Evolutionary conservation across 2,888 invertebrate species (phyloP).

Genomic region (Spilarctia lutea): DNA sequence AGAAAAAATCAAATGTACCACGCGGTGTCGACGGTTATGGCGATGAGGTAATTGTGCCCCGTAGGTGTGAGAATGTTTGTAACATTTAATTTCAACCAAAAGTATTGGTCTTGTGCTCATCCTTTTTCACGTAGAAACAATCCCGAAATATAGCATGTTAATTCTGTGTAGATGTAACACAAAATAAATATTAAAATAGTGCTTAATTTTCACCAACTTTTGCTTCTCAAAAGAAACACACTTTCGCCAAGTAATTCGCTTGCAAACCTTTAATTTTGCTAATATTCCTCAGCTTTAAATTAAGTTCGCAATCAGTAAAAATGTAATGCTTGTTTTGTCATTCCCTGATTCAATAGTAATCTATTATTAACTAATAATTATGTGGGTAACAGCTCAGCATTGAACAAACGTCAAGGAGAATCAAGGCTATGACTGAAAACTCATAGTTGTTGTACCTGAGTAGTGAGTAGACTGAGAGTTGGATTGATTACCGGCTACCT

Average conservation of each 20-base stretch:
- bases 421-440: slow-evolving; percentile 54
- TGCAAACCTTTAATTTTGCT: slow-evolving; percentile 49
- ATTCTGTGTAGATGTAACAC: slow-evolving; percentile 43
- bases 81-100: slow-evolving; percentile 62
- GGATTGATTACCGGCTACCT: slow-evolving; percentile 57
- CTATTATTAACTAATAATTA: slow-evolving; percentile 29
- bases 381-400: slow-evolving; percentile 41
- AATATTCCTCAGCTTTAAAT: slow-evolving; percentile 54
- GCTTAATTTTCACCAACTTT: slow-evolving; percentile 59
- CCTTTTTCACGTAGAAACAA: slow-evolving; percentile 64
- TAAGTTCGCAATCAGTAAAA: slow-evolving; percentile 51
- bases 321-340: slow-evolving; percentile 55
- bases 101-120: slow-evolving; percentile 63
- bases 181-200: slow-evolving; percentile 41
- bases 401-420: slow-evolving; percentile 50
- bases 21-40: slow-evolving; percentile 97
- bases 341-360: slow-evolving; percentile 41
- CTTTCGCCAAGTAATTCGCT: slow-evolving; percentile 47
- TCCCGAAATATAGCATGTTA: slow-evolving; percentile 63
- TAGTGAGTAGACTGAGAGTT: too few species aligned
- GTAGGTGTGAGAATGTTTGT: slow-evolving; percentile 79
- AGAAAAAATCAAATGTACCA: slow-evolving; percentile 98
- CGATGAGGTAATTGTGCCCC: slow-evolving; percentile 92
- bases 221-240: slow-evolving; percentile 44
- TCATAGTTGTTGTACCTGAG: slow-evolving; percentile 59